Evolutionary conservation across 2,888 invertebrate species (phyloP).

Genomic region (Drosophila rellima): DNA sequence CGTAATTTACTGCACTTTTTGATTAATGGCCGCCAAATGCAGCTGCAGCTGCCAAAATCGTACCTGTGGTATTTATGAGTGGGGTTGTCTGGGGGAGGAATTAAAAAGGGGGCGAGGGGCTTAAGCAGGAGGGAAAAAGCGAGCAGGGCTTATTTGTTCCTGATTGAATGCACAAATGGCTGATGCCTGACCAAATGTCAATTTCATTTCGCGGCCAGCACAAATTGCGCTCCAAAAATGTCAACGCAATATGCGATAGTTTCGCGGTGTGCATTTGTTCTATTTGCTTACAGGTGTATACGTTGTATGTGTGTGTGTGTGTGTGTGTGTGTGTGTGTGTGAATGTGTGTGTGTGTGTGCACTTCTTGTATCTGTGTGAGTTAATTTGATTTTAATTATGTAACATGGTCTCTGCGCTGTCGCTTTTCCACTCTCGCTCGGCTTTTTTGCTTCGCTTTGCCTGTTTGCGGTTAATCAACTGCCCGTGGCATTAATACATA

Average conservation of each 20-base stretch:
- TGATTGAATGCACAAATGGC: conserved; percentile 36
- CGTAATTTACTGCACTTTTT: conserved; percentile 37
- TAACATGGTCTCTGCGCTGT: conserved; percentile 33
- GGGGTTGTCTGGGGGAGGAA: too few species aligned
- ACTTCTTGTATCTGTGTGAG: conserved; percentile 18
- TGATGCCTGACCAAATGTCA: conserved; percentile 58
- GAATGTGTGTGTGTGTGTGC: conserved; percentile 5
- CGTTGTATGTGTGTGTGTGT: not conserved
- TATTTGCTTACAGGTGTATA: conserved; percentile 6
- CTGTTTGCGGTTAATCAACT: conserved; percentile 75
- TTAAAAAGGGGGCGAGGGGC: not conserved
- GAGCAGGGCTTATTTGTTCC: not conserved
- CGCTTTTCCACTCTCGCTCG: conserved; percentile 4
- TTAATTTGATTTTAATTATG: conserved; percentile 82
- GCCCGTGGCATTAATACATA: conserved; percentile 59
- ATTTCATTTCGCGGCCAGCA: conserved; percentile 47
- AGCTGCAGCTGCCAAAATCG: conserved; percentile 15
- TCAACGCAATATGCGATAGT: conserved; percentile 31
- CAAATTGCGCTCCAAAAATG: conserved; percentile 37
- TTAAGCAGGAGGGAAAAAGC: too few species aligned
- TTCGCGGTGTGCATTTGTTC: conserved; percentile 21
- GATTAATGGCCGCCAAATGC: conserved; percentile 31
- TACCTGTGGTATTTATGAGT: not conserved
- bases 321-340: conserved; percentile 6
- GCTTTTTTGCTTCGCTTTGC: conserved; percentile 41